A percentile compares a stretch with the other conserved stretches of the same genome.
phyloP scores from a whole-genome alignment of 2,888 invertebrate species.

The Arenicola marina region DNA sequence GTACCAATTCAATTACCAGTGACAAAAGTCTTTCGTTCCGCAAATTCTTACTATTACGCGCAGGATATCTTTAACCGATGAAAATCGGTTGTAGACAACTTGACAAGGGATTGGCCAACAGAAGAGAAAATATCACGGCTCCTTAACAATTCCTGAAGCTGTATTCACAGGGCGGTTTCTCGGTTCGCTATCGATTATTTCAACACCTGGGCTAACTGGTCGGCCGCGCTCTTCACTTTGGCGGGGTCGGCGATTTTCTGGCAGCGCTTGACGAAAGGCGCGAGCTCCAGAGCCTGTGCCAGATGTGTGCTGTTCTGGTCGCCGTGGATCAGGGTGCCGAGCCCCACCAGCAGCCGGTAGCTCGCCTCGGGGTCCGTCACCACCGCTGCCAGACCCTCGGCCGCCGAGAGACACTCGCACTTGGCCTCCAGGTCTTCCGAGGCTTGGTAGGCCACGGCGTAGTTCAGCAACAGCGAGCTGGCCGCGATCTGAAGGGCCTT shows the following conservation, averaged over 20 bases:
- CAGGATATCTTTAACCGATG: too few species aligned
- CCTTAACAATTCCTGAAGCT: too few species aligned
- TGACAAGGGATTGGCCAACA: too few species aligned
- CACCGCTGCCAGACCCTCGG: conserved; percentile 56
- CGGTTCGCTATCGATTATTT: too few species aligned
- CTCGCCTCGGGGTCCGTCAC: conserved; percentile 75
- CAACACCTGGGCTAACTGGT: too few species aligned
- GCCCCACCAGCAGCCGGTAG: conserved; percentile 75
- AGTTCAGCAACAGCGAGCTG: conserved; percentile 74
- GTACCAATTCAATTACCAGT: too few species aligned
- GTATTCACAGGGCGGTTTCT: too few species aligned
- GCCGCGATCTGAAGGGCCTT: conserved; percentile 72
- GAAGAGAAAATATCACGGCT: too few species aligned
- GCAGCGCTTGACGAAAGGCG: conserved; percentile 15
- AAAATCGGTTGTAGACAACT: too few species aligned
- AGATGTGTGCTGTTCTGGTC: conserved; percentile 48
- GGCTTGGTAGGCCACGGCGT: conserved; percentile 65
- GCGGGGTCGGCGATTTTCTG: conserved; percentile 37
- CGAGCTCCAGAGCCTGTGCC: conserved; percentile 48
- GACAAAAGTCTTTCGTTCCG: too few species aligned
- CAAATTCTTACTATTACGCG: too few species aligned
- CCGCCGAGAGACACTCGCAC: conserved; percentile 43
- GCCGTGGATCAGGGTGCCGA: conserved; percentile 71
- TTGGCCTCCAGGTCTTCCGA: conserved; percentile 45
- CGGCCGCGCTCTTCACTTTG: conserved; percentile 54